phyloP scores from a whole-genome alignment of 2,888 invertebrate genomes.

The Calliphora vomitoria region DNA sequence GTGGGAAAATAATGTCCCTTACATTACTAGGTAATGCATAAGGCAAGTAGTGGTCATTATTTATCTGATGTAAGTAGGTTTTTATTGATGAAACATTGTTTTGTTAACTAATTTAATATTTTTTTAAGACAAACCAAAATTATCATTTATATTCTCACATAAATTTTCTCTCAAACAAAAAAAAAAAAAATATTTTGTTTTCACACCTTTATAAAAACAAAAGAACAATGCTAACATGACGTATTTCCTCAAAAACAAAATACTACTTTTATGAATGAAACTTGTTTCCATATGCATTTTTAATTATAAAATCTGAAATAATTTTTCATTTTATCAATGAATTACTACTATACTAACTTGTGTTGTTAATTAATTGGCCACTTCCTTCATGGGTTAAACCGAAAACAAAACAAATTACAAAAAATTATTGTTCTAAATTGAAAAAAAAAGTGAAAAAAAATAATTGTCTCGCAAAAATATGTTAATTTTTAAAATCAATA shows the following conservation, averaged over 20 bases:
- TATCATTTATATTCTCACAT: conserved; percentile 28
- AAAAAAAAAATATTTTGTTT: conserved; percentile 14
- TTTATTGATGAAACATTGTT: no score
- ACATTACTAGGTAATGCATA: no score
- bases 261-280: conserved; percentile 54
- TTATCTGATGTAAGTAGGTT: no score
- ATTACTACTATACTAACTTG: neutral
- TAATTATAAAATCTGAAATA: conserved; percentile 27
- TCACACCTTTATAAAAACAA: conserved; percentile 60
- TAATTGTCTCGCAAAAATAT: conserved; percentile 5
- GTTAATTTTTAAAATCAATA: conserved; percentile 55
- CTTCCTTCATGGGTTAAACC: conserved; percentile 45
- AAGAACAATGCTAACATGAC: conserved; percentile 52
- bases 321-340: conserved; percentile 37
- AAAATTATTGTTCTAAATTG: neutral
- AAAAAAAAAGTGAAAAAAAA: conserved; percentile 6
- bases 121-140: neutral
- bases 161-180: conserved; percentile 7
- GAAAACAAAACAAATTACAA: neutral
- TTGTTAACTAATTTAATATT: no score
- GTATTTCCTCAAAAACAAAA: conserved; percentile 50
- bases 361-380: conserved; percentile 48
- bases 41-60: no score
- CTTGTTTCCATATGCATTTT: conserved; percentile 6
- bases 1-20: no score